phyloP scores from a whole-genome alignment of 2,888 invertebrate species.

The Agrotis exclamationis region DNA sequence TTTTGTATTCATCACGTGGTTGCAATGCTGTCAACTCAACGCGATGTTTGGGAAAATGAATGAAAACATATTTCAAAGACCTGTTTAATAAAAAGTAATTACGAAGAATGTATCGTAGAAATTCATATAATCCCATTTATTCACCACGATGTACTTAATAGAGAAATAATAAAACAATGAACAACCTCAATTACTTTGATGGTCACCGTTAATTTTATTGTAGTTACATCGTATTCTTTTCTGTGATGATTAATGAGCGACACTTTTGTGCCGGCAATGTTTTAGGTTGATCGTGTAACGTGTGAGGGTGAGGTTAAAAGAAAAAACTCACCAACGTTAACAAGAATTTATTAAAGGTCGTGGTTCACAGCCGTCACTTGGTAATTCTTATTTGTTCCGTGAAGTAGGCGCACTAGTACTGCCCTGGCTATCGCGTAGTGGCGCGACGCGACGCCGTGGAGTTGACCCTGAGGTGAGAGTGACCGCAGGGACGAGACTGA shows the following conservation, averaged over 20 bases:
- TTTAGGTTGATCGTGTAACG: constrained; percentile 29
- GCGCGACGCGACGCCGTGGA: no score
- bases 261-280: constrained; percentile 51
- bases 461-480: no score
- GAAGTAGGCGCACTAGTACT: no score
- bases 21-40: not conserved
- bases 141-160: constrained; percentile 28
- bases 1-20: constrained; percentile 2
- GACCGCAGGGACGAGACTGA: no score
- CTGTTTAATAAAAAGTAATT: constrained; percentile 21
- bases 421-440: no score
- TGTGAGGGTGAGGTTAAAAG: no score
- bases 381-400: no score
- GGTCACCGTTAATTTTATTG: constrained; percentile 34
- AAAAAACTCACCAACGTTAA: no score
- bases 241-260: constrained; percentile 60
- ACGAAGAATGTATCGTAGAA: constrained; percentile 1
- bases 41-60: not conserved
- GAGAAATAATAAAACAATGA: constrained; percentile 55
- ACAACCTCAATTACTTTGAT: constrained; percentile 29
- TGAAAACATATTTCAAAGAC: constrained; percentile 1
- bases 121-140: constrained; percentile 4
- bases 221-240: constrained; percentile 47
- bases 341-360: no score
- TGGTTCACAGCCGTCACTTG: no score